Base-by-base conservation (phyloP, 2,888 invertebrate genomes). In the Stenchaetothrips biformis region DNA sequence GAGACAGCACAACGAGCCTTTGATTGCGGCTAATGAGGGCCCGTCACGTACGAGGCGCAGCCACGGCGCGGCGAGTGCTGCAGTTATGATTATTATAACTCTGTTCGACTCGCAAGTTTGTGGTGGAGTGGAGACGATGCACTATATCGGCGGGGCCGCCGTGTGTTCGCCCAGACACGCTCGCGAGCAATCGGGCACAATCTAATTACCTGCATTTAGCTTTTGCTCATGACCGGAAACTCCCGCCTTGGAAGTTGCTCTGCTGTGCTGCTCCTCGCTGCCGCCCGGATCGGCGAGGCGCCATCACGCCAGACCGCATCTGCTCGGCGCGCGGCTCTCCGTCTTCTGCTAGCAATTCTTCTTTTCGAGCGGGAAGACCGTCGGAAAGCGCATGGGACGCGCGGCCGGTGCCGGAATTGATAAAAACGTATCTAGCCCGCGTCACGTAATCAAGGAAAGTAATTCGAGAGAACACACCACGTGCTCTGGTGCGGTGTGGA, bases 141-240 rank as follows among this genome's bases (percentile, higher is more conserved):
- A 74, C 4, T 25, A 13, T 53, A 25, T 74, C 67, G 67, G 25
- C n/a, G 11, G 21, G 25, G 11, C 21, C 9, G 67, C 11, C 7
- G 25, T 74, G 67, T 67, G 53, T 18, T 7, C 53, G 16, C 16
- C 53, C 16, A 53, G 53, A 53, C 13, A 53, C 53, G 53, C 53
- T 9, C 67, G n/a, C 25, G 67, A 8, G 16, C 16, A 74, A 74
- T 74, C 67, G 67, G 25, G 25, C 21, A 21, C 67, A 74, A 74
- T 74, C 67, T 74, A 74, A 74, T 74, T 74, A 74, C 67, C 67
- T 74, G 9, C 67, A 74, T 74, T 74, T 74, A 74, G 67, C 67
- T 74, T 74, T 74, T 25, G 67, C 67, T 74, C 67, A 74, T 74
- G 67, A 74, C 67, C 67, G 67, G 67, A 74, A 74, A 74, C 67